These are phyloP conservation scores for Sylvia borin DNA, from an alignment of 2,797 vertebrate species.

Conservation along the genomic window DNA sequence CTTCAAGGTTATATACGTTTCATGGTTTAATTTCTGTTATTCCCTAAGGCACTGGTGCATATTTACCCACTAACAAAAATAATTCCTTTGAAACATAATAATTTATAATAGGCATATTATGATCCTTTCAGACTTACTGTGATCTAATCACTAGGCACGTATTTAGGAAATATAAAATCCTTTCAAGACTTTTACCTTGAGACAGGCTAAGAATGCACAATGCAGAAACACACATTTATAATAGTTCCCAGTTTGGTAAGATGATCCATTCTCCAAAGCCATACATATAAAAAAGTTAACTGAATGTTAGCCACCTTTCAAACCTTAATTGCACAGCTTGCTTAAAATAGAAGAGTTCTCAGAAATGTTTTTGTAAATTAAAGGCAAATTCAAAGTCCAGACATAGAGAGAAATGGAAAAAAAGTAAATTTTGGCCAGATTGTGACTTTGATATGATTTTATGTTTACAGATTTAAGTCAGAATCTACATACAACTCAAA, in stretches of 20 bases:
- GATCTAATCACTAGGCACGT: background rate
- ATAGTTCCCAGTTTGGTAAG: background rate
- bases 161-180: conserved; percentile 32
- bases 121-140: conserved; percentile 20
- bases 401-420: background rate
- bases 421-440: background rate
- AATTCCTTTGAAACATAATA: conserved; percentile 32
- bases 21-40: conserved; percentile 22
- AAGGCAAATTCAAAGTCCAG: background rate
- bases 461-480: background rate
- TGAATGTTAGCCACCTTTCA: conserved; percentile 15
- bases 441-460: background rate
- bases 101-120: conserved; percentile 33
- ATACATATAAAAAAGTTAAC: background rate
- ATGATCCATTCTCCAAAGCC: background rate
- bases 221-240: background rate
- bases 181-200: conserved; percentile 32
- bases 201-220: background rate
- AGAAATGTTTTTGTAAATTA: background rate
- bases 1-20: conserved; percentile 16
- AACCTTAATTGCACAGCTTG: background rate
- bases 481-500: background rate
- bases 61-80: conserved; percentile 26
- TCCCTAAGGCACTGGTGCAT: conserved; percentile 1
- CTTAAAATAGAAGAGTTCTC: background rate